phyloP scores from a whole-genome alignment of 2,113 vertebrate genomes.

The Aegithalos caudatus region DNA sequence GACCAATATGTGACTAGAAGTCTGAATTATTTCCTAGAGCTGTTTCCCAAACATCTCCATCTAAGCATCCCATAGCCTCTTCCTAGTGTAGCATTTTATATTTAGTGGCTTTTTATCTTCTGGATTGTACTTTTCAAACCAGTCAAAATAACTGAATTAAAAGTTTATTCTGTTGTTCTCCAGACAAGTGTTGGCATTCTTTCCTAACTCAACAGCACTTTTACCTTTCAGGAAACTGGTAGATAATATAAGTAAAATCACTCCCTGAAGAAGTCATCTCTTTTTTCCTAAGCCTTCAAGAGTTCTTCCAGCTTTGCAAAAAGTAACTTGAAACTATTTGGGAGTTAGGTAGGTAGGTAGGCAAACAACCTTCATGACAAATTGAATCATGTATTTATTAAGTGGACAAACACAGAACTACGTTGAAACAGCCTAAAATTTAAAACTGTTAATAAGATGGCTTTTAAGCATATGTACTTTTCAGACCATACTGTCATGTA shows the following conservation, averaged over 20 bases:
- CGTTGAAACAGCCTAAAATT: neutral
- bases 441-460: neutral
- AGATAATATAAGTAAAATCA: neutral
- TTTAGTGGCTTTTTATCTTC: neutral
- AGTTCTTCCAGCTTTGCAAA: neutral
- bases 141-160: neutral
- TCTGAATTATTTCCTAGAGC: neutral
- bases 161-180: neutral
- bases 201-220: neutral
- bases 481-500: neutral
- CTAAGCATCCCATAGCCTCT: neutral
- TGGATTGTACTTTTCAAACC: neutral
- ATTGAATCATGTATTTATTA: neutral
- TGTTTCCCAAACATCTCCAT: neutral
- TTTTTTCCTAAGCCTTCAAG: neutral
- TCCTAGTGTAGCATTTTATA: fast-evolving
- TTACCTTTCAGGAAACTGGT: neutral
- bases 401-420: neutral
- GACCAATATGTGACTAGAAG: neutral
- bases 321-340: neutral
- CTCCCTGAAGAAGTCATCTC: fast-evolving
- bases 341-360: neutral
- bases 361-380: neutral
- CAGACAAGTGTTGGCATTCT: neutral
- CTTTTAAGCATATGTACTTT: fast-evolving